A percentile compares a stretch with the other conserved stretches of the same genome.
Conservation (phyloP, 2,888 invertebrate genomes). For the Labia minor region DNA sequence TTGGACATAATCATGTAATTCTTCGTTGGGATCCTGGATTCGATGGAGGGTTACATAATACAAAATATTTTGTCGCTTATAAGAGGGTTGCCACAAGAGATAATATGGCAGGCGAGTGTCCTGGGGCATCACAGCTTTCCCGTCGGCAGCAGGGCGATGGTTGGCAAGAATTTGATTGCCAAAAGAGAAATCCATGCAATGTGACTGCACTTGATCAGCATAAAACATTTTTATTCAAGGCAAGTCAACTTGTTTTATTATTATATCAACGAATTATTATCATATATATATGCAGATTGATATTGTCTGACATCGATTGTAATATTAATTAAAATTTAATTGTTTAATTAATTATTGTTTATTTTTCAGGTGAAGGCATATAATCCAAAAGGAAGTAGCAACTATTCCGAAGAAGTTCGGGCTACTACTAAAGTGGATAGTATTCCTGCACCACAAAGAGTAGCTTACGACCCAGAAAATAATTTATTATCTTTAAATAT, state of each 20-base stretch:
- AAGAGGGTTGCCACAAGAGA: constrained; percentile 49
- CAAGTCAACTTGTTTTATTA: constrained; percentile 33
- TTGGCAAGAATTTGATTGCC: constrained; percentile 78
- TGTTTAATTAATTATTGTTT: no score
- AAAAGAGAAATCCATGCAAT: constrained; percentile 76
- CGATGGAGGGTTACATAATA: constrained; percentile 76
- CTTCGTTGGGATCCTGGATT: constrained; percentile 82
- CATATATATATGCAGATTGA: background rate
- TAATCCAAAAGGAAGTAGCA: constrained; percentile 78
- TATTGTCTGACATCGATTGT: background rate
- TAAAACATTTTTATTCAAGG: constrained; percentile 76
- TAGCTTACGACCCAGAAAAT: constrained; percentile 70
- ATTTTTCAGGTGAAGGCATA: constrained; percentile 64
- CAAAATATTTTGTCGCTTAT: constrained; percentile 79
- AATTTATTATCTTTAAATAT: constrained; percentile 67
- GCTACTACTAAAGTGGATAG: constrained; percentile 74
- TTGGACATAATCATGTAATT: constrained; percentile 68
- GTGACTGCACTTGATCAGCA: constrained; percentile 77
- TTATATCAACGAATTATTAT: background rate
- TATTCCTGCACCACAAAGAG: constrained; percentile 68
- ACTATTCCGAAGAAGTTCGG: constrained; percentile 72
- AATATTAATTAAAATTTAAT: background rate
- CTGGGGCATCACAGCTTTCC: constrained; percentile 33
- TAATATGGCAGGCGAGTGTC: constrained; percentile 50
- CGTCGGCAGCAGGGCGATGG: constrained; percentile 38